Evolutionary conservation across 2,888 invertebrate species (phyloP).

Genomic region (Ennomos quercinarius): DNA sequence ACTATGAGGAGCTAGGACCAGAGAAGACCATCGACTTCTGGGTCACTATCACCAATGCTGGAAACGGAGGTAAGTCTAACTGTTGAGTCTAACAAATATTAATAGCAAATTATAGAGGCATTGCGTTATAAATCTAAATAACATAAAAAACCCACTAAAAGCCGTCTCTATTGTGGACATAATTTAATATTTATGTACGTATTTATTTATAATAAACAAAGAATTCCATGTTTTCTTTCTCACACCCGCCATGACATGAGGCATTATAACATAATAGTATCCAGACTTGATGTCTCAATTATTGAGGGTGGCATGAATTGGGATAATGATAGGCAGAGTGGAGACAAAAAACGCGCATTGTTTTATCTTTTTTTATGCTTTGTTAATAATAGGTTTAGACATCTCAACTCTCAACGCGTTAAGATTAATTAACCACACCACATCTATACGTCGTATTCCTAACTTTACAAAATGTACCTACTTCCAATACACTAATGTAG

Average conservation of each 20-base stretch:
- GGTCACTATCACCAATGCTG: conserved; percentile 96
- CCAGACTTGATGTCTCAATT: conserved; percentile 69
- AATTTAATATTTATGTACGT: neutral
- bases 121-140: conserved; percentile 30
- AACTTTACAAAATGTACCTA: too few relatives aligned
- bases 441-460: too few relatives aligned
- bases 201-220: conserved; percentile 3
- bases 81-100: neutral
- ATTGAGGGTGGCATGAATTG: conserved; percentile 56
- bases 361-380: conserved; percentile 18
- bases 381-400: neutral
- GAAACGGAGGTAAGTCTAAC: conserved; percentile 94
- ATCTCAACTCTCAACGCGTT: too few relatives aligned
- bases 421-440: too few relatives aligned
- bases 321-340: conserved; percentile 61
- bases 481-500: too few relatives aligned
- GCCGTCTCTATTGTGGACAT: neutral
- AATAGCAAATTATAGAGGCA: conserved; percentile 12
- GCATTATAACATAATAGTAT: conserved; percentile 37
- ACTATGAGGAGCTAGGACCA: conserved; percentile 96
- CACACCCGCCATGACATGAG: conserved; percentile 17
- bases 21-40: conserved; percentile 98
- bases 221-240: conserved; percentile 25
- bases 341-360: conserved; percentile 24
- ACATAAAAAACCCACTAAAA: neutral